Conservation (phyloP, 2,888 invertebrate species). For the Pristionchus maxplancki region DNA sequence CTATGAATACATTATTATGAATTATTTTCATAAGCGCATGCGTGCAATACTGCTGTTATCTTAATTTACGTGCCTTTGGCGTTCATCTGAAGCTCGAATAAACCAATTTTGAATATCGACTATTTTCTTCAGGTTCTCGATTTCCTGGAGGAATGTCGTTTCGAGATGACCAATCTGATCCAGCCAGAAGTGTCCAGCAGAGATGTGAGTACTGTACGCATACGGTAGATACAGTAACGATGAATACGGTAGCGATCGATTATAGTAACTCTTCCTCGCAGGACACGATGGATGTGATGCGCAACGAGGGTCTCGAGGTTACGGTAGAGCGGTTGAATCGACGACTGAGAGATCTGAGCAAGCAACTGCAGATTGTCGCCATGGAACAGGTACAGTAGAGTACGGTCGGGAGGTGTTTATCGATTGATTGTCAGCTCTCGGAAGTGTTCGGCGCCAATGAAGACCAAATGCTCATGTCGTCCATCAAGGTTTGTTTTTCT, state of each 20-base stretch:
- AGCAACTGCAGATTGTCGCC: slow-evolving; percentile 80
- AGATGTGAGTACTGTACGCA: slow-evolving; percentile 27
- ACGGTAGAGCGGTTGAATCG: slow-evolving; percentile 76
- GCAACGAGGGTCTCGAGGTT: slow-evolving; percentile 71
- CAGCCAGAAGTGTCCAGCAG: slow-evolving; percentile 79
- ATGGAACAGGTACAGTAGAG: slow-evolving; percentile 79
- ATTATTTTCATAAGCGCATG: too few relatives aligned
- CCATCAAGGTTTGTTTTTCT: slow-evolving; percentile 64
- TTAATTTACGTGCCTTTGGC: background rate
- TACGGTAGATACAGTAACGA: background rate
- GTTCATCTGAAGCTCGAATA: too few relatives aligned
- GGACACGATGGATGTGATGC: slow-evolving; percentile 59
- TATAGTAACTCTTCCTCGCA: slow-evolving; percentile 22
- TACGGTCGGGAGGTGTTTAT: background rate
- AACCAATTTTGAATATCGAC: too few relatives aligned
- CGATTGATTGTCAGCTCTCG: slow-evolving; percentile 61
- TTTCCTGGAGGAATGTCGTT: slow-evolving; percentile 88
- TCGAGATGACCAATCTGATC: slow-evolving; percentile 92
- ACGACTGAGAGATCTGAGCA: slow-evolving; percentile 75
- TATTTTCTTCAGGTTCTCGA: slow-evolving; percentile 85
- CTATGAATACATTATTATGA: too few relatives aligned
- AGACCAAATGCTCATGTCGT: slow-evolving; percentile 79
- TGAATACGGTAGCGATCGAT: background rate
- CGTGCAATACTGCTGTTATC: too few relatives aligned
- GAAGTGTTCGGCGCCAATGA: slow-evolving; percentile 80